Conservation (phyloP, 2,888 invertebrate genomes). For the Mesorhabditis sp. region DNA sequence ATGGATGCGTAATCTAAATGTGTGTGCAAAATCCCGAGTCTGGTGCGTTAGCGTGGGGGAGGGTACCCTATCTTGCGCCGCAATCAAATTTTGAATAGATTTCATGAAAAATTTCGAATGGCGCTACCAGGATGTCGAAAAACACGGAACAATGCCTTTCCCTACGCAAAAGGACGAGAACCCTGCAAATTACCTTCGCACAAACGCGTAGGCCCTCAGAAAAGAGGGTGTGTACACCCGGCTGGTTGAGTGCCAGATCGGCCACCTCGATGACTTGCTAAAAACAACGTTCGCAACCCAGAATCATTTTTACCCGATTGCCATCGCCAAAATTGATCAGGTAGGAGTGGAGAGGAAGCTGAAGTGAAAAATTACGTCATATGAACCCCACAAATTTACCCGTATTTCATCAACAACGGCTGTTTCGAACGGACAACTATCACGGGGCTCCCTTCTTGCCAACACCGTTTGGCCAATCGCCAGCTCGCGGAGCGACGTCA, state of each 20-base stretch:
- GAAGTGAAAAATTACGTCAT: no score
- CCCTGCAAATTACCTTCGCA: background rate
- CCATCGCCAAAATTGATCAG: no score
- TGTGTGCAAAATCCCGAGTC: no score
- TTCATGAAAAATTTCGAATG: background rate
- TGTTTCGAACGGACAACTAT: background rate
- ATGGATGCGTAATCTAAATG: no score
- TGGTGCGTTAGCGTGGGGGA: background rate
- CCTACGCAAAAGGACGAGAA: no score
- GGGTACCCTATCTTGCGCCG: background rate
- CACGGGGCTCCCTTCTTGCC: background rate
- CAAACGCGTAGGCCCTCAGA: background rate
- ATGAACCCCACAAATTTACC: background rate
- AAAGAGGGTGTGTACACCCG: background rate
- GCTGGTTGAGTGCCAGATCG: background rate
- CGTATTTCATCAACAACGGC: background rate
- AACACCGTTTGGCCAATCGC: background rate
- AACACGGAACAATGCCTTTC: no score
- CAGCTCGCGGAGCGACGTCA: background rate
- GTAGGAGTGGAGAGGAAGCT: no score
- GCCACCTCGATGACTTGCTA: background rate
- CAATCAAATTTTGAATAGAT: background rate
- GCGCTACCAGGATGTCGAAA: no score
- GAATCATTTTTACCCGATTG: background rate
- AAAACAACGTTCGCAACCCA: background rate